A percentile compares a stretch with the other conserved stretches of the same genome.
phyloP scores from a whole-genome alignment of 1,140 invertebrate species.

The Ridgeia piscesae region DNA sequence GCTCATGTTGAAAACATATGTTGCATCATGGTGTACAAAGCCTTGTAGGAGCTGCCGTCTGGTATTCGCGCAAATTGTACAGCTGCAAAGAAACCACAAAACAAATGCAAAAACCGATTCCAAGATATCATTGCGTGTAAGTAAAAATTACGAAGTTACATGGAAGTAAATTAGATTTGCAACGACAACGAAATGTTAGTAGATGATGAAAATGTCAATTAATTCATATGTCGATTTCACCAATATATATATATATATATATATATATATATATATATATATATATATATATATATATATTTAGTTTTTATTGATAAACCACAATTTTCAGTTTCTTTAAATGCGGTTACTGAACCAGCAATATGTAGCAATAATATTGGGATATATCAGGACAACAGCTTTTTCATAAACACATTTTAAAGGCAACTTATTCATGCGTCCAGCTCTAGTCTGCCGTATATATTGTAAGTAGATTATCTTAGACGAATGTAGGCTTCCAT shows the following conservation, averaged over 20 bases:
- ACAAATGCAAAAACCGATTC: conserved; percentile 27
- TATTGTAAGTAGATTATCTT: background rate
- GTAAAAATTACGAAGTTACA: background rate
- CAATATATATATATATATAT: too few relatives aligned
- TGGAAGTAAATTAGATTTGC: background rate
- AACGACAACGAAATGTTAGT: background rate
- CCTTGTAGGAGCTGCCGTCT: background rate
- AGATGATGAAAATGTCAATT: background rate
- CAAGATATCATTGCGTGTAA: conserved; percentile 28
- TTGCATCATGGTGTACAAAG: too few relatives aligned
- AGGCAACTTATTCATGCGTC: background rate
- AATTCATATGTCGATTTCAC: too few relatives aligned
- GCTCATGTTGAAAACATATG: too few relatives aligned
- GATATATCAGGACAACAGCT: too few relatives aligned
- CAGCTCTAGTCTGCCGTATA: background rate
- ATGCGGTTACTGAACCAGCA: too few relatives aligned
- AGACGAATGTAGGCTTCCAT: background rate
- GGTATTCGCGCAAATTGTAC: background rate
- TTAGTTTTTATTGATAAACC: too few relatives aligned
- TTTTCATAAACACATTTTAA: background rate
- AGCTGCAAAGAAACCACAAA: background rate
- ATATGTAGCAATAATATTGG: too few relatives aligned
- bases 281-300: too few relatives aligned
- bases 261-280: too few relatives aligned
- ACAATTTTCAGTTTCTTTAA: too few relatives aligned